Evolutionary conservation across 2,888 invertebrate genomes (phyloP), one percentile per base, ranked within the genome.

Genomic region (Drosophila limbata): DNA sequence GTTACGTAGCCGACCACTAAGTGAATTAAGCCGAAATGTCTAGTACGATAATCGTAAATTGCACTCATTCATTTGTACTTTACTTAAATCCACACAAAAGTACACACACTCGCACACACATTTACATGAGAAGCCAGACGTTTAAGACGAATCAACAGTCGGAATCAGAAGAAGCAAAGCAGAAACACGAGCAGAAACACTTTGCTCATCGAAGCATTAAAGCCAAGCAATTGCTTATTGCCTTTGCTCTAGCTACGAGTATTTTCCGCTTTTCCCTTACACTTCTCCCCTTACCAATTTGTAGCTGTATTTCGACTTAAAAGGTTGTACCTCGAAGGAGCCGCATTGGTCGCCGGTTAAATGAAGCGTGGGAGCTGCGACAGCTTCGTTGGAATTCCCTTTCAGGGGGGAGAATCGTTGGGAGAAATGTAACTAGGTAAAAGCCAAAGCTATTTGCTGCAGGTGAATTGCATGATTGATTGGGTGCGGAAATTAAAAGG

Each of bases 151-250:
- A 53, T 63, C 56, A 53, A 47, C 56, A 60, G 67, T 52, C 37
- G 67, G 65, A 28, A 51, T 57, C 48, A 66, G 55, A 42, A 53
- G 60, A 42, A 53, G 60, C 47, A 40, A 31, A 31, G 40, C 40
- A 39, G 39, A 39, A 44, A 33, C 51, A 42, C 50, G 39, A 59
- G 72, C 39, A 37, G 50, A 75, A 81, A 84, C 81, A 88, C 72
- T 88, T 82, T 69, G 72, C 52, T 64, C 69, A 76, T 60, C 64
- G 73, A 69, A 80, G 80, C 82, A 64, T 83, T 83, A 71, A 79
- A 83, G 86, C 86, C 84, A 65, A 73, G 72, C 78, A 68, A 88
- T 86, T 73, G 81, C 67, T 76, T 88, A 88, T 72, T 69, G 80
- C 73, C 66, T 59, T 33, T 33, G 15, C 17, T 47, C 28, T 3